These are phyloP conservation scores for Nylanderia fulva DNA, from an alignment of 1,140 invertebrate species.

Conservation along the genomic window DNA sequence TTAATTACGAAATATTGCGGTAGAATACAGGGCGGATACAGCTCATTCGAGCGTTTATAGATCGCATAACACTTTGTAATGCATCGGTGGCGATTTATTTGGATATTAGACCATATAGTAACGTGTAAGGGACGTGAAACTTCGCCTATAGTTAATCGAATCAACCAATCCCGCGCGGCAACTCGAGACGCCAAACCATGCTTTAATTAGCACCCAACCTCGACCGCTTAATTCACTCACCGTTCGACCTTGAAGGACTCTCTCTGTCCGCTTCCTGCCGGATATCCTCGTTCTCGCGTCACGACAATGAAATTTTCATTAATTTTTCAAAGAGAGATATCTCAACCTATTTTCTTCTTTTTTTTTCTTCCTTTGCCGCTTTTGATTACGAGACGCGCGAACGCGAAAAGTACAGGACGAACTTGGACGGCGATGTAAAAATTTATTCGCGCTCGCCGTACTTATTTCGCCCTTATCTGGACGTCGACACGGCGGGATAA, in stretches of 20 bases:
- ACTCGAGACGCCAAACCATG: conserved; percentile 46
- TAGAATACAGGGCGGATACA: not conserved
- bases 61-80: conserved; percentile 48
- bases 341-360: not conserved
- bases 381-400: conserved; percentile 39
- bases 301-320: conserved; percentile 39
- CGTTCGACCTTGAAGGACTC: conserved; percentile 47
- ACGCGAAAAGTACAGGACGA: conserved; percentile 31
- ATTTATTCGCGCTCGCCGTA: conserved; percentile 51
- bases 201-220: conserved; percentile 70
- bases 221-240: conserved; percentile 53
- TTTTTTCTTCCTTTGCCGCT: not conserved
- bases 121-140: conserved; percentile 45
- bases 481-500: conserved; percentile 48
- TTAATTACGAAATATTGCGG: not conserved
- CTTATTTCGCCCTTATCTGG: conserved; percentile 41
- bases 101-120: conserved; percentile 39
- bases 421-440: conserved; percentile 45
- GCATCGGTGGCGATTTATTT: conserved; percentile 44
- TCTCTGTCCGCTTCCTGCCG: conserved; percentile 22
- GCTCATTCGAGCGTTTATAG: conserved; percentile 2
- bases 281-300: not conserved
- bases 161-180: conserved; percentile 59
- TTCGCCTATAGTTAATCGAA: conserved; percentile 65
- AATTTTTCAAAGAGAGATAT: conserved; percentile 1